Evolutionary conservation across 2,113 vertebrate genomes (phyloP).

Genomic region (Sebastes schlegelii): DNA sequence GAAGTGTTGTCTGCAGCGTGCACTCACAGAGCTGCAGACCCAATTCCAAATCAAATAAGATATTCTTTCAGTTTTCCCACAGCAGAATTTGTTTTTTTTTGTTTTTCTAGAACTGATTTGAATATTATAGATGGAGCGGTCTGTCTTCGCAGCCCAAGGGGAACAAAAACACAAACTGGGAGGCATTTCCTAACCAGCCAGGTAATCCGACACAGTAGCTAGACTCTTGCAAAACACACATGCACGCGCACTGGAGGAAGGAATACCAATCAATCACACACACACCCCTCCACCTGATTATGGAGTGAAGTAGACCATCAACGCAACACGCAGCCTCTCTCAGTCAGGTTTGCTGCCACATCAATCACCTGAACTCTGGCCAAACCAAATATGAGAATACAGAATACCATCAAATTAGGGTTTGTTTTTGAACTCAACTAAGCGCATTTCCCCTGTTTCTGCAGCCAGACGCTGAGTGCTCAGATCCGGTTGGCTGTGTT

Average conservation of each 20-base stretch:
- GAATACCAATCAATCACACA: slow-evolving; percentile 33
- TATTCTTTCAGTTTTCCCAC: slow-evolving; percentile 41
- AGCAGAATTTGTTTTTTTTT: neutral
- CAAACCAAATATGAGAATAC: slow-evolving; percentile 78
- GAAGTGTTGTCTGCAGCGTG: slow-evolving; percentile 47
- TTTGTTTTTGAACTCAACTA: slow-evolving; percentile 56
- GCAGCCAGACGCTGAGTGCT: slow-evolving; percentile 46
- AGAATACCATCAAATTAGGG: slow-evolving; percentile 70
- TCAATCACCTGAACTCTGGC: slow-evolving; percentile 76
- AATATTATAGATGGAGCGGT: slow-evolving; percentile 67
- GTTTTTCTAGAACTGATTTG: slow-evolving; percentile 40
- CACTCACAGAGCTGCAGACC: slow-evolving; percentile 49
- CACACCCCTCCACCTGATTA: slow-evolving; percentile 77
- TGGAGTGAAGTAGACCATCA: slow-evolving; percentile 85
- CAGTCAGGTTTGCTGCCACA: slow-evolving; percentile 74
- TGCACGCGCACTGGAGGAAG: slow-evolving; percentile 22
- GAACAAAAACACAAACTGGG: slow-evolving; percentile 62
- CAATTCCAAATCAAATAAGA: slow-evolving; percentile 64
- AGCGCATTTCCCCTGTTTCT: slow-evolving; percentile 51
- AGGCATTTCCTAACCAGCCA: slow-evolving; percentile 61
- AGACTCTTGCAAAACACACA: slow-evolving; percentile 38
- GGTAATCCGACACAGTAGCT: slow-evolving; percentile 78
- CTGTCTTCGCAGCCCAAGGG: slow-evolving; percentile 38
- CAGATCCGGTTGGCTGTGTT: slow-evolving; percentile 57
- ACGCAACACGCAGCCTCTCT: slow-evolving; percentile 67